Percentiles rank a stretch among this genome's conserved stretches.
Conservation (phyloP, 2,888 invertebrate species). For the Stegana nigrithorax region DNA sequence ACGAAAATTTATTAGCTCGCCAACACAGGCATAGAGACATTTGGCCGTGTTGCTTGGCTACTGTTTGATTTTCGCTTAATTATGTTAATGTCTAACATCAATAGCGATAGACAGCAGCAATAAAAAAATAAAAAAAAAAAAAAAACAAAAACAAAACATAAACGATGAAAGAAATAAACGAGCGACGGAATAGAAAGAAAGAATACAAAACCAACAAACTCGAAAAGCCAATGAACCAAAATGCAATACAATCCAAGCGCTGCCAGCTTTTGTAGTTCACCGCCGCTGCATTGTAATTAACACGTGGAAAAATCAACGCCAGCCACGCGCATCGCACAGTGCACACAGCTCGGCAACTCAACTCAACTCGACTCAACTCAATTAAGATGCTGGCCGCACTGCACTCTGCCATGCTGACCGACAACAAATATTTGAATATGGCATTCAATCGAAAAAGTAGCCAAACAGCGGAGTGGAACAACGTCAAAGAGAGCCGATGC, state of each 20-base stretch:
- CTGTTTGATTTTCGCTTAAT: constrained; percentile 55
- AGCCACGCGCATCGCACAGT: constrained; percentile 53
- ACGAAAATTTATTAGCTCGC: constrained; percentile 4
- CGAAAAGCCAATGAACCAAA: constrained; percentile 52
- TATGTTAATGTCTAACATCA: constrained; percentile 56
- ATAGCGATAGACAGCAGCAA: constrained; percentile 46
- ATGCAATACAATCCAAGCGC: constrained; percentile 10
- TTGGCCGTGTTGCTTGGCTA: constrained; percentile 30
- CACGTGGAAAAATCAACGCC: constrained; percentile 55
- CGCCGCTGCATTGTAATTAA: constrained; percentile 49
- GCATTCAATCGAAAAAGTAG: constrained; percentile 65
- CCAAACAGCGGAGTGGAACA: constrained; percentile 45
- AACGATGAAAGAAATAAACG: too few relatives aligned
- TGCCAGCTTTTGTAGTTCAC: constrained; percentile 33
- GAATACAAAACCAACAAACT: constrained; percentile 23
- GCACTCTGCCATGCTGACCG: background rate
- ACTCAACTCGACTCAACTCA: background rate
- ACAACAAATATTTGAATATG: constrained; percentile 59
- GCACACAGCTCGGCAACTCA: background rate
- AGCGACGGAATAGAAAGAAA: constrained; percentile 1
- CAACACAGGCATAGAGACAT: constrained; percentile 8
- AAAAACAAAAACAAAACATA: background rate
- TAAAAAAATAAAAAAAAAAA: background rate
- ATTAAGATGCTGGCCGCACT: constrained; percentile 41
- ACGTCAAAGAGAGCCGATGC: constrained; percentile 1